A percentile compares a stretch with the other conserved stretches of the same genome.
Conservation (phyloP, 2,113 vertebrate genomes). For the Sminthopsis crassicaudata region DNA sequence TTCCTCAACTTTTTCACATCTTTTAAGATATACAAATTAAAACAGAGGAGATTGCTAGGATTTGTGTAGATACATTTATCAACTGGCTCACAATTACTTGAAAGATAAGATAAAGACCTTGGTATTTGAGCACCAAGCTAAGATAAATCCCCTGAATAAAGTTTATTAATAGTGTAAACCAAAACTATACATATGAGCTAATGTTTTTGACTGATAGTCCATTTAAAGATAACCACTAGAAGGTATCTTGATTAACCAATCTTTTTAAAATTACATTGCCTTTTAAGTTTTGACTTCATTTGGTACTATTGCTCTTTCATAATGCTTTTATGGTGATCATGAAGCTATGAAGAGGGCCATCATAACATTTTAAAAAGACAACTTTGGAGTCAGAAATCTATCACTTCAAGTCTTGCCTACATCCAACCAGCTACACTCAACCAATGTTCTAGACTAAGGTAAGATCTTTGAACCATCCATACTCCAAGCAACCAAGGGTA, state of each 20-base stretch:
- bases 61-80: background rate
- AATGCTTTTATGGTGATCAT: background rate
- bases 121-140: background rate
- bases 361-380: background rate
- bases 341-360: background rate
- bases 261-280: background rate
- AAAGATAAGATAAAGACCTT: background rate
- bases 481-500: background rate
- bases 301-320: background rate
- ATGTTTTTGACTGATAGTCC: background rate
- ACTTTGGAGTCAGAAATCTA: background rate
- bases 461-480: background rate
- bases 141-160: background rate
- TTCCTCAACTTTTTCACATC: background rate
- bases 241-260: background rate
- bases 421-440: too few species aligned
- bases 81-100: constrained; percentile 21
- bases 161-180: background rate
- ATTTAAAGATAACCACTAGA: background rate
- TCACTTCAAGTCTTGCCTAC: background rate
- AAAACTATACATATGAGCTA: background rate
- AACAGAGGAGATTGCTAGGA: background rate
- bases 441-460: background rate
- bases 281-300: background rate
- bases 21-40: background rate